A percentile compares a stretch with the other conserved stretches of the same genome.
These are phyloP conservation scores for Hypotaenidia okinawae DNA, from an alignment of 2,797 vertebrate genomes.

Conservation along the genomic window DNA sequence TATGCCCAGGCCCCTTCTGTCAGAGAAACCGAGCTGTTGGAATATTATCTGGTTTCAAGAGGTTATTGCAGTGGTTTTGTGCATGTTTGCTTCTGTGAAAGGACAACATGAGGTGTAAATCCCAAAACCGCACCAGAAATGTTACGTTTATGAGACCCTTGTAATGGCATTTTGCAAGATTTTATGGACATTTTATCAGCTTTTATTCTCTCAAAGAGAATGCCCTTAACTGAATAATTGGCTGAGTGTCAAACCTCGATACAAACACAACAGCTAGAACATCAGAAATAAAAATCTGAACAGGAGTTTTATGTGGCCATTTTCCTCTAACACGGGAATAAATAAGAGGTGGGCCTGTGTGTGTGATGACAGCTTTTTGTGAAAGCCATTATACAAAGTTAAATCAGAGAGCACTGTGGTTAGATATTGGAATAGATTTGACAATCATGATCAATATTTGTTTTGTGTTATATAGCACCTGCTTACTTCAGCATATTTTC, in stretches of 20 bases:
- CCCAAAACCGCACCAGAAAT: slow-evolving; percentile 49
- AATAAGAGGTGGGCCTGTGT: not conserved
- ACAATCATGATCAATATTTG: slow-evolving; percentile 56
- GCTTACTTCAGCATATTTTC: slow-evolving; percentile 67
- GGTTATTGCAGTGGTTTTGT: slow-evolving; percentile 73
- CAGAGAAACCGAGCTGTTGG: slow-evolving; percentile 73
- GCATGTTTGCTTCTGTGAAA: slow-evolving; percentile 59
- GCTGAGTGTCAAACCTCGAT: slow-evolving; percentile 20
- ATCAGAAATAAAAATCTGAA: slow-evolving; percentile 43
- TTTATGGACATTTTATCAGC: slow-evolving; percentile 67
- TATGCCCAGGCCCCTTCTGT: slow-evolving; percentile 76
- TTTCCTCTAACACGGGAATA: slow-evolving; percentile 24
- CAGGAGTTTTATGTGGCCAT: slow-evolving; percentile 24
- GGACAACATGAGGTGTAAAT: slow-evolving; percentile 72
- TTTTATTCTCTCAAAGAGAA: slow-evolving; percentile 67
- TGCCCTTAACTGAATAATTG: slow-evolving; percentile 47
- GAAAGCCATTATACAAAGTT: slow-evolving; percentile 16
- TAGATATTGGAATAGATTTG: slow-evolving; percentile 21
- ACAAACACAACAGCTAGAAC: slow-evolving; percentile 34
- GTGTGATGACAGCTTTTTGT: slow-evolving; percentile 24
- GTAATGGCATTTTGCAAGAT: slow-evolving; percentile 52
- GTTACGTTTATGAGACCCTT: slow-evolving; percentile 52
- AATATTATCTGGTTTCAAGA: slow-evolving; percentile 79
- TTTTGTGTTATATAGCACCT: not conserved
- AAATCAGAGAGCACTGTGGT: not conserved